Conservation (phyloP, 2,113 vertebrate genomes). For the Corydoras sp. region DNA sequence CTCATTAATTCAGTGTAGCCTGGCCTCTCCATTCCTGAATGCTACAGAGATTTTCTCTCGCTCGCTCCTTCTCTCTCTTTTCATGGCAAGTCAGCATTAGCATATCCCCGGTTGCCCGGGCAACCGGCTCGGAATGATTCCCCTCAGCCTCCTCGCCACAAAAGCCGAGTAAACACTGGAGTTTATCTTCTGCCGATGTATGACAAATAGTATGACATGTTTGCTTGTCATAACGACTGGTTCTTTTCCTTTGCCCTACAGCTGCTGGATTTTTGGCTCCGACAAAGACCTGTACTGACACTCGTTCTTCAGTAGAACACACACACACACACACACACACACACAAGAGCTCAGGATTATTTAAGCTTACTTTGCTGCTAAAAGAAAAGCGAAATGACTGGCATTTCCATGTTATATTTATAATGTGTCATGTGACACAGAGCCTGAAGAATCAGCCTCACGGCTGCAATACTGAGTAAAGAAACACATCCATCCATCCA, state of each 20-base stretch:
- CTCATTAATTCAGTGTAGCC: conserved; percentile 51
- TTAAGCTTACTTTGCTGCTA: too few relatives aligned
- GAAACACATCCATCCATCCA: too few relatives aligned
- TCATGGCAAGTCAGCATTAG: conserved; percentile 47
- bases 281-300: conserved; percentile 22
- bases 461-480: too few relatives aligned
- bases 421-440: too few relatives aligned
- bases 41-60: conserved; percentile 33
- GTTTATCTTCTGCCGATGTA: conserved; percentile 44
- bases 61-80: conserved; percentile 25
- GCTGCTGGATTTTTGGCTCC: conserved; percentile 17
- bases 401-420: too few relatives aligned
- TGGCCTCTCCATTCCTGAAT: conserved; percentile 37
- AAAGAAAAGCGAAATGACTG: too few relatives aligned
- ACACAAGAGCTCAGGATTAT: not conserved
- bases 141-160: conserved; percentile 36
- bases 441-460: too few relatives aligned
- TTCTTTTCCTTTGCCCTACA: conserved; percentile 24
- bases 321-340: not conserved
- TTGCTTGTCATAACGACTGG: conserved; percentile 38
- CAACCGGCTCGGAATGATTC: conserved; percentile 46
- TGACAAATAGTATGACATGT: conserved; percentile 48
- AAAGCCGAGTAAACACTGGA: conserved; percentile 48
- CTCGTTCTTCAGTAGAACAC: not conserved
- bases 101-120: conserved; percentile 52